Evolutionary conservation across 1,140 invertebrate species (phyloP), one percentile per base, ranked within the genome.

Genomic region (Atopsyche davidsoni): DNA sequence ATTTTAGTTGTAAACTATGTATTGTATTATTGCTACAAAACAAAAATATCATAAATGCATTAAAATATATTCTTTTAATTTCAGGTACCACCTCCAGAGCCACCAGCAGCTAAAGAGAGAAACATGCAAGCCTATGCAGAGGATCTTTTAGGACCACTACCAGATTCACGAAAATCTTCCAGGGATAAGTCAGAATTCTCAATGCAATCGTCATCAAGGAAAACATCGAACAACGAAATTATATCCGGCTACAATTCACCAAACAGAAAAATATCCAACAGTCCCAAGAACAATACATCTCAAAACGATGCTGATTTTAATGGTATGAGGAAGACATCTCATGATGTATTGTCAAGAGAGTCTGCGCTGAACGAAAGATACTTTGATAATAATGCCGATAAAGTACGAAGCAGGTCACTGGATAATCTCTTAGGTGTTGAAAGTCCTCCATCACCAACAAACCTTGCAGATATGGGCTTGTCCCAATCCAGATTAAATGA

Each of bases 341-440:
- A 86, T 58, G 85, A 87, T 57, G 76, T 82, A 18, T 69, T 94
- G 1, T 92, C 90, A 0, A 71, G 88, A 35, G 87, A 87, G 60
- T 92, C 88, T 0, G 89, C 89, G 0, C 66, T 93, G 1, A 93
- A 93, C 63, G 88, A 92, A 52, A 73, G 89, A 55, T 93, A 93
- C 66, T 92, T 93, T 59, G 89, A 92, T 43, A 81, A 82, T 42
- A 64, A 60, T 34, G 76, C 76, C 6, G 82, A 88, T 49, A 87
- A 89, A 68, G 78, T 81, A 21, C 76, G 88, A 4, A 91, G 87
- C 47, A 76, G 88, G 60, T 89, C 86, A 45, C 67, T 92, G 21
- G 89, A 92, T 60, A 91, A 93, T 68, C 64, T 93, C 1, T 65
- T 92, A 2, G 75, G 75, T 28, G 57, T 58, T 32, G 57, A 68